Evolutionary conservation across 2,888 invertebrate genomes (phyloP).

Genomic region (Synanthedon myopaeformis): DNA sequence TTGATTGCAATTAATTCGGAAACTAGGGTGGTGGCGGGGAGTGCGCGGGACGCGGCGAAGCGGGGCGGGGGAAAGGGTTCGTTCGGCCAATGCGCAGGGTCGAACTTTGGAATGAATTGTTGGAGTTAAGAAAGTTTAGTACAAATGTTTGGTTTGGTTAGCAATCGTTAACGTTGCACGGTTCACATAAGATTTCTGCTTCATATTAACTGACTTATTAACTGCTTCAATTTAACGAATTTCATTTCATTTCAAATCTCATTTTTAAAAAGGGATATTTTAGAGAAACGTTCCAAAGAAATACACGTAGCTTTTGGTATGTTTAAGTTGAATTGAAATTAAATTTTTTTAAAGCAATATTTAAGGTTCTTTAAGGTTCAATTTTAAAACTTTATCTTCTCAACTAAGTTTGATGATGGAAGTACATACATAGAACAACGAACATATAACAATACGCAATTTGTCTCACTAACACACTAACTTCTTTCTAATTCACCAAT

Average conservation of each 20-base stretch:
- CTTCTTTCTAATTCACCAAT: too few species aligned
- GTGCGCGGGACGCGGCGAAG: constrained; percentile 14
- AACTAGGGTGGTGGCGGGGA: constrained; percentile 21
- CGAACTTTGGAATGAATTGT: constrained; percentile 50
- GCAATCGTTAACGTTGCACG: constrained; percentile 31
- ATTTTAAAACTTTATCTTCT: too few species aligned
- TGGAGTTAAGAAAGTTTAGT: constrained; percentile 36
- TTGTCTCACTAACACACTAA: too few species aligned
- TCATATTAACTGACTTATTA: neutral
- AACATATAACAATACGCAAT: too few species aligned
- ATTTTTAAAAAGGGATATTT: too few species aligned
- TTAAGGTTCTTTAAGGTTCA: too few species aligned
- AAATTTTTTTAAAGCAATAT: constrained; percentile 11
- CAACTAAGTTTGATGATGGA: neutral
- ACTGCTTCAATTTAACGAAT: neutral
- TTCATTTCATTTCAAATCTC: too few species aligned
- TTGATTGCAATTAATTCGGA: constrained; percentile 71
- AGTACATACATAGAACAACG: too few species aligned
- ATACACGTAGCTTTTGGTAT: too few species aligned
- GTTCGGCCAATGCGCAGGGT: constrained; percentile 63
- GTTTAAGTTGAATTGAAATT: too few species aligned
- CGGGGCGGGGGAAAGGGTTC: constrained; percentile 36
- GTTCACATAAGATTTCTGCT: constrained; percentile 3
- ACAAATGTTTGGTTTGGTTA: constrained; percentile 36
- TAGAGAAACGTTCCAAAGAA: too few species aligned